These are phyloP conservation scores for Arizona elegans DNA, from an alignment of 2,113 vertebrate species.

Conservation along the genomic window DNA sequence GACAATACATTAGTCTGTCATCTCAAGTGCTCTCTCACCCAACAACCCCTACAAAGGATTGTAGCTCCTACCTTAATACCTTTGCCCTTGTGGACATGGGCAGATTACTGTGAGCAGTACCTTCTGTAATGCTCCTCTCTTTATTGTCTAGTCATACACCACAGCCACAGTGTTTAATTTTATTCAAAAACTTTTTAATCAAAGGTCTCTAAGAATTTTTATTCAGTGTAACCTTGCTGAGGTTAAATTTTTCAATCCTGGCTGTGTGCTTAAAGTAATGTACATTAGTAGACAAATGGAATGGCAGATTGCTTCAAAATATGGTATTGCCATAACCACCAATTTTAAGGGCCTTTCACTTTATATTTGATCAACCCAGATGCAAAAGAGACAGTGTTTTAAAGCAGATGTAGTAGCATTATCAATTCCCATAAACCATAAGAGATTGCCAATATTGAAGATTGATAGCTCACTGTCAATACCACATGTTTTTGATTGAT, in stretches of 20 bases:
- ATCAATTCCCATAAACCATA: background rate
- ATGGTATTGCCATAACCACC: background rate
- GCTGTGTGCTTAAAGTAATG: background rate
- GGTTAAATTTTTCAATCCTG: background rate
- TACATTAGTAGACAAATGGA: background rate
- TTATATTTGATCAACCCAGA: background rate
- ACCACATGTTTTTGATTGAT: background rate
- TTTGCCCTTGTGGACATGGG: background rate
- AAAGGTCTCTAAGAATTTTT: background rate
- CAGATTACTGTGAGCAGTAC: background rate
- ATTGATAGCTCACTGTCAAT: background rate
- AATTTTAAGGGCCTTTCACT: background rate
- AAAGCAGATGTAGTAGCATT: background rate
- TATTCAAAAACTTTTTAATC: background rate
- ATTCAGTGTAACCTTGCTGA: background rate
- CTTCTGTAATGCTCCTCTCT: background rate
- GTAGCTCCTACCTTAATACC: background rate
- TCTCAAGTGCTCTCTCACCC: background rate
- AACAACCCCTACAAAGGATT: background rate
- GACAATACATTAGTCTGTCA: background rate
- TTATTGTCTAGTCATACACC: background rate
- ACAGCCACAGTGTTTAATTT: background rate
- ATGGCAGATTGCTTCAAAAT: background rate
- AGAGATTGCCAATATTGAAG: background rate
- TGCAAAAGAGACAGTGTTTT: background rate